Conservation (phyloP, 1,140 invertebrate species). For the Pectinophora gossypiella region DNA sequence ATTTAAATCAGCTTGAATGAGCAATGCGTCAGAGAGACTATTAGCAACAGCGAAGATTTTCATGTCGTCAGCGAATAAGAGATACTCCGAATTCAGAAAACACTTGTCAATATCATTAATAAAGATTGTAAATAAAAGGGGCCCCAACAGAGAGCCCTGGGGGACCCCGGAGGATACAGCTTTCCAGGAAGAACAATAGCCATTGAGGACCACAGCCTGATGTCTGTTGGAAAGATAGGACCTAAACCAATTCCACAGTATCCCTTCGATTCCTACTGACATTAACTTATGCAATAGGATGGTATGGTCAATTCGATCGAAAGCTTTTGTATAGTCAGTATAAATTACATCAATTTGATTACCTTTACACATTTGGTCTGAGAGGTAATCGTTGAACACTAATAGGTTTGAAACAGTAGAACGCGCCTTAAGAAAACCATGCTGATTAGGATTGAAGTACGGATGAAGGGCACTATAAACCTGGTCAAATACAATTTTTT, state of each 20-base stretch:
- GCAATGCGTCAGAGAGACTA: too few species aligned
- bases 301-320: neutral
- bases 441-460: neutral
- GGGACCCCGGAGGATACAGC: too few species aligned
- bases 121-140: too few species aligned
- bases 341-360: neutral
- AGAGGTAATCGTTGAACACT: neutral
- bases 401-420: neutral
- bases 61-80: too few species aligned
- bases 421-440: neutral
- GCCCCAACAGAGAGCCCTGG: too few species aligned
- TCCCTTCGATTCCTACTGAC: neutral
- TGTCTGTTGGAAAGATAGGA: neutral
- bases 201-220: too few species aligned
- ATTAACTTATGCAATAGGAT: neutral
- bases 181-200: too few species aligned
- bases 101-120: too few species aligned
- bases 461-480: neutral
- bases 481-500: neutral
- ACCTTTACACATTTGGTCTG: neutral
- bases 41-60: too few species aligned
- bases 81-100: too few species aligned
- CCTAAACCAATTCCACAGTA: neutral
- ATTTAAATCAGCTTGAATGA: too few species aligned
- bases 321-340: neutral